phyloP scores from a whole-genome alignment of 2,797 vertebrate species.

The Spinus olivaceus region DNA sequence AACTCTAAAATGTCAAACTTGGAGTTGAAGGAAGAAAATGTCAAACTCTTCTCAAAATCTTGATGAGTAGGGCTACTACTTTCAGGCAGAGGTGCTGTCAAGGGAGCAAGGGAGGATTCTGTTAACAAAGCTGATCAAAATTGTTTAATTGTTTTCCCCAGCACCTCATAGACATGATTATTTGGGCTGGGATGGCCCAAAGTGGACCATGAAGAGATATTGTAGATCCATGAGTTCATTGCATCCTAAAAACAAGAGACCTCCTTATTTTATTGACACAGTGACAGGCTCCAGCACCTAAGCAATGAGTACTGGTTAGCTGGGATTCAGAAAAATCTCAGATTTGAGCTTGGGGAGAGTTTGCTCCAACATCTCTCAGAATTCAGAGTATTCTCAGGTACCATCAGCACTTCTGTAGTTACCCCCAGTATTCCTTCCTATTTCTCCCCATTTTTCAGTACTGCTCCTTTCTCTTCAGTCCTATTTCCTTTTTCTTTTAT shows the following conservation, averaged over 20 bases:
- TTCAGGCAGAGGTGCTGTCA: neutral
- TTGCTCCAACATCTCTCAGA: neutral
- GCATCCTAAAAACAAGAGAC: neutral
- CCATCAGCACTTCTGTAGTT: neutral
- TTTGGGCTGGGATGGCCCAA: neutral
- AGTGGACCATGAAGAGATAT: accelerated
- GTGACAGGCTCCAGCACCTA: neutral
- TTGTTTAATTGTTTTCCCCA: neutral
- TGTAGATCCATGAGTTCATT: neutral
- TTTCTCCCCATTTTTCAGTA: neutral
- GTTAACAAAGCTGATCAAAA: neutral
- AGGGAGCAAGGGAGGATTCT: neutral
- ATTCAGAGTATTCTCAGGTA: neutral
- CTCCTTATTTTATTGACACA: neutral
- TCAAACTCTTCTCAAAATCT: neutral
- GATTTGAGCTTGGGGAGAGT: neutral
- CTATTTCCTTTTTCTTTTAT: neutral
- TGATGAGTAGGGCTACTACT: neutral
- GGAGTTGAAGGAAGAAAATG: neutral
- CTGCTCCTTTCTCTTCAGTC: neutral
- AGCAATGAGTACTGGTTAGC: neutral
- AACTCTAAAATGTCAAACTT: neutral
- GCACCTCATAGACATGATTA: neutral
- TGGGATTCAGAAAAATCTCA: neutral
- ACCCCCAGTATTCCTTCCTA: neutral